Evolutionary conservation across 2,113 vertebrate species (phyloP).

Genomic region (Hystrix brachyura): DNA sequence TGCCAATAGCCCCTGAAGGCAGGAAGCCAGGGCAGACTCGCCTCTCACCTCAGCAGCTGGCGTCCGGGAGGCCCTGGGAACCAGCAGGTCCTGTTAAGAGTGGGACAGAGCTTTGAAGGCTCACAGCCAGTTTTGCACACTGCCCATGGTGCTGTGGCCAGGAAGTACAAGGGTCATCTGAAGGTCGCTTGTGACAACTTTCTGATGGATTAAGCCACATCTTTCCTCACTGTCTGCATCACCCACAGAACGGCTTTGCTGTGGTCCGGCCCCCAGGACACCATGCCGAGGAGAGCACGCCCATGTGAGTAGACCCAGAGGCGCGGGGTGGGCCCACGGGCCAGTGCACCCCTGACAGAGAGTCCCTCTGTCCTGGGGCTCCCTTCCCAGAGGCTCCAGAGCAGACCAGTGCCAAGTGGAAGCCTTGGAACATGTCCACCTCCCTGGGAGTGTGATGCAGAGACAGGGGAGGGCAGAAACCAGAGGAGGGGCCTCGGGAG

Average conservation of each 20-base stretch:
- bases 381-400: background rate
- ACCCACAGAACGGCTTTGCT: constrained; percentile 96
- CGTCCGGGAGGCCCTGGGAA: rapidly evolving
- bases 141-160: no score
- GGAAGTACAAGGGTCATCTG: rapidly evolving
- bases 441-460: no score
- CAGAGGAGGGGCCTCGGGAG: rapidly evolving
- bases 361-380: no score
- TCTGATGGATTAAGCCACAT: rapidly evolving
- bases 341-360: background rate
- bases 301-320: constrained; percentile 92
- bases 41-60: background rate
- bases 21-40: rapidly evolving
- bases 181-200: rapidly evolving
- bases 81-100: rapidly evolving
- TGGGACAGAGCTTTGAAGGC: background rate
- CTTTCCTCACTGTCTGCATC: background rate
- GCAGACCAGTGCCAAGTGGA: background rate
- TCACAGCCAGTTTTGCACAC: rapidly evolving
- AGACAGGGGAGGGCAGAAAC: no score
- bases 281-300: constrained; percentile 97
- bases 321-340: background rate
- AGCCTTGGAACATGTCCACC: background rate
- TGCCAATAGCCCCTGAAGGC: rapidly evolving
- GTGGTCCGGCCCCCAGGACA: constrained; percentile 98